phyloP scores from a whole-genome alignment of 2,113 vertebrate genomes.

The Eretmochelys imbricata region DNA sequence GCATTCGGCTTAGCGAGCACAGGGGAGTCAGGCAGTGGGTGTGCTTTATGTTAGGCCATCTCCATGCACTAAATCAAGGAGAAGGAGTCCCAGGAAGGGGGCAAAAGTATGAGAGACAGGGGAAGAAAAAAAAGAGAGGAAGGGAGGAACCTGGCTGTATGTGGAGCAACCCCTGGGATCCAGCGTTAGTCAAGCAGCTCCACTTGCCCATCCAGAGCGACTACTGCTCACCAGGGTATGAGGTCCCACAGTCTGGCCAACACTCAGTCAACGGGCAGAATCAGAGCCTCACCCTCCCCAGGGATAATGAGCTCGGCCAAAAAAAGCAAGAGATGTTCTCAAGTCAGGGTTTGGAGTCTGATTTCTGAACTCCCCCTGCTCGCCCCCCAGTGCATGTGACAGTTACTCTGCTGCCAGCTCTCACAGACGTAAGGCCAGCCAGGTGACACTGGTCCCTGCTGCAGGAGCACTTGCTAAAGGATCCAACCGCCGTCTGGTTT shows the following conservation, averaged over 20 bases:
- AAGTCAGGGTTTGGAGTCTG: not conserved
- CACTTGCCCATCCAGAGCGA: not conserved
- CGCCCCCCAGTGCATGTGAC: not conserved
- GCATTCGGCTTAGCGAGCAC: not conserved
- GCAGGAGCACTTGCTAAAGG: not conserved
- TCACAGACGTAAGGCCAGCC: not conserved
- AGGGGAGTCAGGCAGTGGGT: not conserved
- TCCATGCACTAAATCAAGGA: not conserved
- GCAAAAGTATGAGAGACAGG: not conserved
- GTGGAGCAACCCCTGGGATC: not conserved
- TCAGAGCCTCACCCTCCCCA: too few species aligned
- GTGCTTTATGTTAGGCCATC: not conserved
- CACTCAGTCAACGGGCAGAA: too few species aligned
- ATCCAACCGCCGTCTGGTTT: not conserved
- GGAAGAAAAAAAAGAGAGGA: not conserved
- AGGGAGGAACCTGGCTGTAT: not conserved
- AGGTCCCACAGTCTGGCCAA: not conserved
- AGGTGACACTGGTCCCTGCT: not conserved
- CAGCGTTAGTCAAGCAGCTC: not conserved
- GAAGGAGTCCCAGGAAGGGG: not conserved
- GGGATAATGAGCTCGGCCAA: not conserved
- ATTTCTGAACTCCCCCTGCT: not conserved
- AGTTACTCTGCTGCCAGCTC: not conserved
- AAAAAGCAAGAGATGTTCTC: not conserved
- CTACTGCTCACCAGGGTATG: not conserved